Conservation (phyloP, 2,797 vertebrate genomes). For the Myiotriccus ornatus region DNA sequence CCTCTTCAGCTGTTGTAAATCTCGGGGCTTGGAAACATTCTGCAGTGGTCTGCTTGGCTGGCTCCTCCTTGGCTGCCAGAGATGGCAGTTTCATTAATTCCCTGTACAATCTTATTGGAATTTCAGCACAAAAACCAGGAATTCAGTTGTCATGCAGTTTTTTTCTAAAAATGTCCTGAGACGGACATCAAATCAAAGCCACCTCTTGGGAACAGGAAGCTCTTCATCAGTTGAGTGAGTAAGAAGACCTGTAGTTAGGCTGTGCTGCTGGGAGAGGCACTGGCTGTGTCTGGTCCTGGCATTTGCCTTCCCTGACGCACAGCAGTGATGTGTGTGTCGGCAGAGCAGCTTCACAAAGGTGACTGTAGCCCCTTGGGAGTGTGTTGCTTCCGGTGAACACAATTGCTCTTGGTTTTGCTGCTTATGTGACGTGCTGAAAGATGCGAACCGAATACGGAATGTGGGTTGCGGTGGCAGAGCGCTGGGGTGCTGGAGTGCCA, state of each 20-base stretch:
- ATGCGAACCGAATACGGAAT: background rate
- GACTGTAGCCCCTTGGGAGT: background rate
- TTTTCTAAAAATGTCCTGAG: background rate
- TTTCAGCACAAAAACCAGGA: background rate
- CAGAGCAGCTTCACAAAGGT: background rate
- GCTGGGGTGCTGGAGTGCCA: background rate
- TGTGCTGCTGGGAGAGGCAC: background rate
- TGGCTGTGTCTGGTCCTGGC: background rate
- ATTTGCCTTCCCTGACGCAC: background rate
- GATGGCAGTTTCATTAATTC: background rate
- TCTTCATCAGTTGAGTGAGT: background rate
- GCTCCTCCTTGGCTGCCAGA: background rate
- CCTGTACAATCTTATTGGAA: background rate
- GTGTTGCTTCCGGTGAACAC: background rate
- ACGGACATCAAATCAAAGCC: background rate
- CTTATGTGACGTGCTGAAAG: background rate
- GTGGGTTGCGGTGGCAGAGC: background rate
- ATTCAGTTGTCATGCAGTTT: background rate
- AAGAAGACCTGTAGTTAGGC: background rate
- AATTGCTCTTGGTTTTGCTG: background rate
- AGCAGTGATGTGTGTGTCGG: rapidly evolving
- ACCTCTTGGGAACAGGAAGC: background rate
- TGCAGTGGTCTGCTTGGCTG: background rate
- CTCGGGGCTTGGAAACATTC: background rate
- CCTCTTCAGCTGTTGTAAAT: background rate